Percentiles rank a stretch among this genome's conserved stretches.
These are phyloP conservation scores for Liparis tanakae DNA, from an alignment of 2,797 vertebrate species.

Conservation along the genomic window DNA sequence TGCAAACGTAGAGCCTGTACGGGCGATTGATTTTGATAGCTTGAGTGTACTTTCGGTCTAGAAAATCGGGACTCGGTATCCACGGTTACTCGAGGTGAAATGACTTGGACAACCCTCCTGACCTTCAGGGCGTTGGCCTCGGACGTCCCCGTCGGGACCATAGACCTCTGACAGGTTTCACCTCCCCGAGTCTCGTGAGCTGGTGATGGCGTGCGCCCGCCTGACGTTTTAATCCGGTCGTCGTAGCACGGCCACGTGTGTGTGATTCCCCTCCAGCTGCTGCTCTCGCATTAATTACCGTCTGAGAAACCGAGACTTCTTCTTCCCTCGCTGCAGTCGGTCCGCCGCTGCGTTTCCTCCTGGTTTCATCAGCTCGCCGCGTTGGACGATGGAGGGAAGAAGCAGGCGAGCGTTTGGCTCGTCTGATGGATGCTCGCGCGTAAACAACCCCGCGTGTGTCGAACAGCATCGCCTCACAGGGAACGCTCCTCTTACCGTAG, in stretches of 20 bases:
- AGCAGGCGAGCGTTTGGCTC: slow-evolving; percentile 4
- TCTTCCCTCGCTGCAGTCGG: background rate
- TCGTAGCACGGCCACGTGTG: background rate
- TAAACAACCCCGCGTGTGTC: background rate
- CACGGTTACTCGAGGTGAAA: background rate
- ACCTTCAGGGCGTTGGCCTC: too few species aligned
- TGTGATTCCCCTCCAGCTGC: slow-evolving; percentile 3
- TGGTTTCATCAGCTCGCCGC: slow-evolving; percentile 31
- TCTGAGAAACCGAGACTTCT: background rate
- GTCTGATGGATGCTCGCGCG: slow-evolving; percentile 1
- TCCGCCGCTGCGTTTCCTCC: background rate
- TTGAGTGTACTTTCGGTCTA: background rate
- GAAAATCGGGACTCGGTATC: background rate
- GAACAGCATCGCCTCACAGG: background rate
- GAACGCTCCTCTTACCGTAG: background rate
- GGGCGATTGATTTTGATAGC: background rate
- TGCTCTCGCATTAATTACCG: background rate
- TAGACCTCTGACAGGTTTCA: background rate
- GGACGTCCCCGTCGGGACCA: background rate
- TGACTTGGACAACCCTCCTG: background rate
- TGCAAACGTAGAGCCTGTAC: background rate
- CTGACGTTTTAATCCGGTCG: slow-evolving; percentile 2
- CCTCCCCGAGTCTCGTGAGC: background rate
- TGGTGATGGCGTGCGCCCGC: background rate
- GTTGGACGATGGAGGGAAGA: background rate